These are phyloP conservation scores for Sylvietta virens DNA, from an alignment of 2,113 vertebrate genomes.

Conservation along the genomic window DNA sequence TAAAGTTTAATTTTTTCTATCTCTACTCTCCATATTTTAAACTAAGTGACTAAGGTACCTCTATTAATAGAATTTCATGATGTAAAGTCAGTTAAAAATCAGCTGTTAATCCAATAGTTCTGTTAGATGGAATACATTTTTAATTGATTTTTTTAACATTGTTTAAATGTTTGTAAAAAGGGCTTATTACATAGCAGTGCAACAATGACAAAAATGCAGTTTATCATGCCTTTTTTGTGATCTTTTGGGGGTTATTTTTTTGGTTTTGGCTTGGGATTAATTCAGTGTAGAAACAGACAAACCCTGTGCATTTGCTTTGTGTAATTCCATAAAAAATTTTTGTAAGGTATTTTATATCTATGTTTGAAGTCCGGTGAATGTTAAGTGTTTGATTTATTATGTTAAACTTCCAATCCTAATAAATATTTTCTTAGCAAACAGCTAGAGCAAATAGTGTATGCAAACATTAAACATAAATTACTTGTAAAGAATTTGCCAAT, in stretches of 20 bases:
- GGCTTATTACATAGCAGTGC: constrained; percentile 65
- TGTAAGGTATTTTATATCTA: constrained; percentile 66
- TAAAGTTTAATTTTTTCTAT: constrained; percentile 61
- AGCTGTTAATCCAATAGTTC: constrained; percentile 61
- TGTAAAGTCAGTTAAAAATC: constrained; percentile 60
- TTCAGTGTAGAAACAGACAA: constrained; percentile 57
- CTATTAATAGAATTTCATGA: constrained; percentile 58
- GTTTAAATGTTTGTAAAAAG: constrained; percentile 65
- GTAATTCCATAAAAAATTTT: constrained; percentile 51
- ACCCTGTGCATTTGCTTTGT: constrained; percentile 61
- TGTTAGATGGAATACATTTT: constrained; percentile 64
- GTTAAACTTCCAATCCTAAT: constrained; percentile 66
- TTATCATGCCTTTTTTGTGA: constrained; percentile 49
- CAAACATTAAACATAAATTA: not conserved
- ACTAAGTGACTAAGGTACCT: constrained; percentile 58
- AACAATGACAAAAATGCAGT: constrained; percentile 46
- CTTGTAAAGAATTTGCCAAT: constrained; percentile 17
- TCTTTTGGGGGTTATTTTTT: constrained; percentile 38
- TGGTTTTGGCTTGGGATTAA: constrained; percentile 59
- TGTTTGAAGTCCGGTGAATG: constrained; percentile 66
- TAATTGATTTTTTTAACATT: constrained; percentile 50
- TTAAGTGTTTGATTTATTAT: constrained; percentile 67
- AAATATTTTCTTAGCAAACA: constrained; percentile 73
- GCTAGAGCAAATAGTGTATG: constrained; percentile 33
- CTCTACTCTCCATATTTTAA: constrained; percentile 56